These are phyloP conservation scores for Saccopteryx bilineata DNA, from an alignment of 2,113 vertebrate genomes.

Conservation along the genomic window DNA sequence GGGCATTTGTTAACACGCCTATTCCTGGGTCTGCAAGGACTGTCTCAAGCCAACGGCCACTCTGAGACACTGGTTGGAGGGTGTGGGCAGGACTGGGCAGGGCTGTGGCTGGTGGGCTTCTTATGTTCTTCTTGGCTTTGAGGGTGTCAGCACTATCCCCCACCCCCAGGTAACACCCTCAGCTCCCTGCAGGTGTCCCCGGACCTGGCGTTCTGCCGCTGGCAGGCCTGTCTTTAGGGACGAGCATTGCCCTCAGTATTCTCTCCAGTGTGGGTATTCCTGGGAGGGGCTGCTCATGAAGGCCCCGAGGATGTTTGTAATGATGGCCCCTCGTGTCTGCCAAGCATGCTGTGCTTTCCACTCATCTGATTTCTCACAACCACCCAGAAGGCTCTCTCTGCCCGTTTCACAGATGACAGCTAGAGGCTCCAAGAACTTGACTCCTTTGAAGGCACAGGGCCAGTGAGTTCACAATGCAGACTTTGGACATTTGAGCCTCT, in stretches of 20 bases:
- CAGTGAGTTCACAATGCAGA: neutral
- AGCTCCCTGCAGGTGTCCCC: fast-evolving
- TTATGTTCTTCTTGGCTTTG: neutral
- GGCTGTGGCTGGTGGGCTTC: neutral
- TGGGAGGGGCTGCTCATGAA: neutral
- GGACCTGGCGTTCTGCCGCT: neutral
- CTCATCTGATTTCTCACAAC: neutral
- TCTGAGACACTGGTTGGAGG: neutral
- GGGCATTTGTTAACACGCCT: fast-evolving
- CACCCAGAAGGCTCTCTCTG: neutral
- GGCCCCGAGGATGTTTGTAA: fast-evolving
- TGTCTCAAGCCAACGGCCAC: neutral
- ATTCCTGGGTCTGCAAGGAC: neutral
- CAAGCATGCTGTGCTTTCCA: fast-evolving
- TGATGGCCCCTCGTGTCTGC: fast-evolving
- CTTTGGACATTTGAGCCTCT: neutral
- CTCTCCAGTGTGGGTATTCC: fast-evolving
- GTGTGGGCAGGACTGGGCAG: neutral
- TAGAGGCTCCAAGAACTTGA: neutral
- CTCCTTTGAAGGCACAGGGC: fast-evolving
- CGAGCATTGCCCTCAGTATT: neutral
- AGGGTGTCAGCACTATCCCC: neutral
- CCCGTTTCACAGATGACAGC: neutral
- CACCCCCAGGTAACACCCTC: fast-evolving
- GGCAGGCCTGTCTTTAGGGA: neutral